Percentiles rank a stretch among this genome's conserved stretches.
Conservation (phyloP, 2,888 invertebrate genomes). For the Ecliptopera silaceata region DNA sequence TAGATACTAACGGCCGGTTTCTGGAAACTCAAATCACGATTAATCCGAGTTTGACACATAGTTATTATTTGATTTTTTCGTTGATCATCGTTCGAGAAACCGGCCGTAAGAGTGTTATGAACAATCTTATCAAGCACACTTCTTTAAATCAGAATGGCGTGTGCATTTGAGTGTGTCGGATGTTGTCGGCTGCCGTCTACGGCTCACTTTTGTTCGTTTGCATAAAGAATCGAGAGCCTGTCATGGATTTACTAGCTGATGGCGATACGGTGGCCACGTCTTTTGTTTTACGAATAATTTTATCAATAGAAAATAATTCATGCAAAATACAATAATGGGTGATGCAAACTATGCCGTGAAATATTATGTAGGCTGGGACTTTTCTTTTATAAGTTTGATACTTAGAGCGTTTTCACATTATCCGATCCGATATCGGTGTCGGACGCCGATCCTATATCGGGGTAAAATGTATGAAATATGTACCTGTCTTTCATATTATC, state of each 20-base stretch:
- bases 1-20: too few species aligned
- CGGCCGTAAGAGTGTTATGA: too few species aligned
- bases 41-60: too few species aligned
- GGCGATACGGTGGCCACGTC: conserved; percentile 14
- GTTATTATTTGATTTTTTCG: too few species aligned
- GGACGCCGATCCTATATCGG: too few species aligned
- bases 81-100: too few species aligned
- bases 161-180: conserved; percentile 32
- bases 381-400: too few species aligned
- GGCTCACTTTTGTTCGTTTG: conserved; percentile 34
- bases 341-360: not conserved
- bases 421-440: too few species aligned
- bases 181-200: conserved; percentile 28
- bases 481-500: too few species aligned
- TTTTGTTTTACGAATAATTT: conserved; percentile 10
- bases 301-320: not conserved
- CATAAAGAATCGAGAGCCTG: conserved; percentile 35
- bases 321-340: not conserved
- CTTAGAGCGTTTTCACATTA: too few species aligned
- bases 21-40: too few species aligned
- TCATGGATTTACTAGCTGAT: conserved; percentile 17
- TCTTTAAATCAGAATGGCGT: conserved; percentile 12
- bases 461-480: too few species aligned
- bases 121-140: conserved; percentile 4
- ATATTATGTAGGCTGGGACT: not conserved